Evolutionary conservation across 1,140 invertebrate genomes (phyloP).

Genomic region (Condylostylus longicornis): DNA sequence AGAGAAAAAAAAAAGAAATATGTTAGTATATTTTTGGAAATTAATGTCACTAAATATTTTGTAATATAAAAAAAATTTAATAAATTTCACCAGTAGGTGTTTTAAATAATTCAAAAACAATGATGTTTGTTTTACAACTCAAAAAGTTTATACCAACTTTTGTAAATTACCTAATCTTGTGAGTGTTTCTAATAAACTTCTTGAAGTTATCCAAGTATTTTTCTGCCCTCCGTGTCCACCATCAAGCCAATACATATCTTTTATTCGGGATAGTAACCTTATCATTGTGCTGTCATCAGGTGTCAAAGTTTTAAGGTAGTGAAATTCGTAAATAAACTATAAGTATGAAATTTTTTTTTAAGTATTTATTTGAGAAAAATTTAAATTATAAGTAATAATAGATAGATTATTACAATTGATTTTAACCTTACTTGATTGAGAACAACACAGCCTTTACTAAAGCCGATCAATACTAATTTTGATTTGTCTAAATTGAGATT

Average conservation of each 20-base stretch:
- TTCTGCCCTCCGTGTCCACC: conserved; percentile 69
- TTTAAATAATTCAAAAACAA: background rate
- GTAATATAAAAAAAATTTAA: conserved; percentile 1
- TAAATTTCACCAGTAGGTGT: background rate
- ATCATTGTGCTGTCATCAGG: conserved; percentile 42
- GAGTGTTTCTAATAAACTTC: conserved; percentile 51
- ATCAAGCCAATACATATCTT: conserved; percentile 73
- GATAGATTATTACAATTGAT: conserved; percentile 27
- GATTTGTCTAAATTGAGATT: conserved; percentile 34
- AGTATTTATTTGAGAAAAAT: conserved; percentile 1
- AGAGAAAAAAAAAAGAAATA: background rate
- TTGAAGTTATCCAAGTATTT: conserved; percentile 71
- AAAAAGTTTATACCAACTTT: background rate
- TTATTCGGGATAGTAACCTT: conserved; percentile 43
- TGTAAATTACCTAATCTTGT: conserved; percentile 38
- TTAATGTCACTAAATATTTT: background rate
- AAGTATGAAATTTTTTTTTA: conserved; percentile 1
- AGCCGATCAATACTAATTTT: conserved; percentile 55
- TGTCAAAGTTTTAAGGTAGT: conserved; percentile 49
- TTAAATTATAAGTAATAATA: background rate
- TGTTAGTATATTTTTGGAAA: too few relatives aligned
- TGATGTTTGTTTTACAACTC: conserved; percentile 1
- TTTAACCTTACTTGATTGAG: conserved; percentile 52
- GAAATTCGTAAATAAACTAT: conserved; percentile 63
- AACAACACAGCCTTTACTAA: conserved; percentile 85